Evolutionary conservation across 2,888 invertebrate species (phyloP), one percentile per base, ranked within the genome.

Genomic region (Andrena praecox): DNA sequence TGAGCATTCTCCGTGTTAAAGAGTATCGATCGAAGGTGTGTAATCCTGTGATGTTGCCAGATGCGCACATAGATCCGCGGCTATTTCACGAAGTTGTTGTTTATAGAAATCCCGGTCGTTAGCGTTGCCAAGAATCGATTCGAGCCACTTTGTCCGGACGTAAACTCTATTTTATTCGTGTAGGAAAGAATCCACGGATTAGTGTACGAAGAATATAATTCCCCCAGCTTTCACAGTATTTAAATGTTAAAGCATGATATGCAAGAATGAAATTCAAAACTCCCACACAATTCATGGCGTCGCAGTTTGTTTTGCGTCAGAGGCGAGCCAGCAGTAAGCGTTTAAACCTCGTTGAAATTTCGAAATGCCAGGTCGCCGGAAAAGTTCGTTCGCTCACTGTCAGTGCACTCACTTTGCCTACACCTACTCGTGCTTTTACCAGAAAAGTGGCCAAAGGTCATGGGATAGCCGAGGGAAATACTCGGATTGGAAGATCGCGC

Each of bases 71-170:
- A 75, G 54, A 63, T 27, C 56, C 35, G 6, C 27, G 12, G 70
- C 80, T 76, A 70, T 84, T 74, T 77, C 54, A 2, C 56, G 20
- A 52, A 60, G 24, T 64, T 62, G 66, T 27, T 71, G 84, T 69
- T 84, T 84, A 81, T 69, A 48, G 54, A 62, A 59, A 7, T 52
- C 50, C 31, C 12, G 31, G 52, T 48, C 20, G 64, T 31, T 67
- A 16, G 2, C 48, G 59, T 75, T 77, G 85, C 85, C 83, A 85
- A 77, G 64, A 83, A 77, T 77, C 33, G 68, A 78, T 66, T 69
- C 59, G 20, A 1, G 20, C 20, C 24, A 33, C 16, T 59, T 24
- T 2, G 33, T 5, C 35, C 42, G 35, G 27, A 29, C 16, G 16
- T 33, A 35, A 72, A 56, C 56, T 10, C 60, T 16, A 10, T 20